Evolutionary conservation across 2,113 vertebrate species (phyloP), one percentile per base, ranked within the genome.

Genomic region (Nycticebus coucang): DNA sequence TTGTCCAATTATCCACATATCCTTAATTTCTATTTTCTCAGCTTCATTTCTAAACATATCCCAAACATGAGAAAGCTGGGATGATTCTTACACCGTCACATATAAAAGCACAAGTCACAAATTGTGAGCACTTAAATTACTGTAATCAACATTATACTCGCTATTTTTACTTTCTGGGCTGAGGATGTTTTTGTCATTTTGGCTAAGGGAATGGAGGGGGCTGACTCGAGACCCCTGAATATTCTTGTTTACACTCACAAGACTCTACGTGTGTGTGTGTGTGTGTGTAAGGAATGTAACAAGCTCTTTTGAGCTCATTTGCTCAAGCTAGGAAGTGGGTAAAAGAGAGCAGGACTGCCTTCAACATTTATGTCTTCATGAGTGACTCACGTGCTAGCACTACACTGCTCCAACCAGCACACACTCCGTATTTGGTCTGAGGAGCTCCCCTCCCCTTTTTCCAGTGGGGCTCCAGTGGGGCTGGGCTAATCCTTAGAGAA

Each of bases 21-120:
- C 83, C 71, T 80, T 94, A 91, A 79, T 94, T 84, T 80, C 89
- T 93, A 22, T 91, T 68, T 96, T 84, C 93, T 75, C 62, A 41
- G 30, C 89, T 53, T 75, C 55, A 11, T 69, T 59, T 75, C 91
- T 13, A 79, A 95, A 90, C 86, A 90, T 77, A 88, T 4, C 13
- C 55, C 74, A 66, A 66, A 89, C 79, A 30, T 0, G 82, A 66
- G 80, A 15, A 74, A 18, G 37, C 69, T 26, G 41, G 41, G 14
- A 1, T 15, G 91, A 21, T 22, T 28, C 69, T 50, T 30, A 26
- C 53, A 2, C 66, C 12, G 19, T 37, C 62, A 26, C 30, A 1
- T 28, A 15, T 21, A 66, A 37, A 37, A 68, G 55, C 50, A 2
- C 53, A 30, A 84, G 62, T 53, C 64, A 4, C 71, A 30, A 4